phyloP scores from a whole-genome alignment of 2,888 invertebrate genomes.

The Synergus umbraculus region DNA sequence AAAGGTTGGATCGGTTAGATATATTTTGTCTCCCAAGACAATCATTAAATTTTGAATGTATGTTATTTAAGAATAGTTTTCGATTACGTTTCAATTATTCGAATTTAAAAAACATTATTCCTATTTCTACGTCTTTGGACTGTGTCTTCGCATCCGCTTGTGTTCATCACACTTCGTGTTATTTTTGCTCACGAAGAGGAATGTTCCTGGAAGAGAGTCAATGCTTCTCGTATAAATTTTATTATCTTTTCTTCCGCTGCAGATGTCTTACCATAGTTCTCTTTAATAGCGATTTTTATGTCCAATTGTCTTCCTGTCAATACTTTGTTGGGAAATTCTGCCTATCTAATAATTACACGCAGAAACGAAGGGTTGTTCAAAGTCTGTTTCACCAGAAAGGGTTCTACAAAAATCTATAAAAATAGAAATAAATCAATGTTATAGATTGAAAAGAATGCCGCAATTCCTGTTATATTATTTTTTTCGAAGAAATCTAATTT shows the following conservation, averaged over 20 bases:
- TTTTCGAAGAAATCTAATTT: no score
- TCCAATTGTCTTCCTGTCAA: not conserved
- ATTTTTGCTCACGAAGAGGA: conserved; percentile 24
- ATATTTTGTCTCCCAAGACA: no score
- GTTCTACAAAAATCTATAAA: no score
- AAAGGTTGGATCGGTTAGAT: no score
- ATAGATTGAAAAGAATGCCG: no score
- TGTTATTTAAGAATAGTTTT: not conserved
- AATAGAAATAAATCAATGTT: no score
- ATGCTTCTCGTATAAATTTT: conserved; percentile 10
- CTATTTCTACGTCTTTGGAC: conserved; percentile 9
- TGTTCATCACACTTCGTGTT: conserved; percentile 20
- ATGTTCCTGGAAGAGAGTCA: conserved; percentile 5
- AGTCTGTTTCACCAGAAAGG: no score
- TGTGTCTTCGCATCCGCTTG: conserved; percentile 26
- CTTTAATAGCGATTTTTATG: not conserved
- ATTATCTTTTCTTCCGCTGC: conserved; percentile 25
- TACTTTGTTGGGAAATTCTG: not conserved
- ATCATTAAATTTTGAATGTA: no score
- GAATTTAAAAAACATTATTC: conserved; percentile 3
- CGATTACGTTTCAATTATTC: not conserved
- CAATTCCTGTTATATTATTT: no score
- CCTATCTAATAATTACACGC: not conserved
- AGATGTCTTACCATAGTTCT: not conserved
- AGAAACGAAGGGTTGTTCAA: no score